phyloP scores from a whole-genome alignment of 2,888 invertebrate species.

The Diarsia mendica region DNA sequence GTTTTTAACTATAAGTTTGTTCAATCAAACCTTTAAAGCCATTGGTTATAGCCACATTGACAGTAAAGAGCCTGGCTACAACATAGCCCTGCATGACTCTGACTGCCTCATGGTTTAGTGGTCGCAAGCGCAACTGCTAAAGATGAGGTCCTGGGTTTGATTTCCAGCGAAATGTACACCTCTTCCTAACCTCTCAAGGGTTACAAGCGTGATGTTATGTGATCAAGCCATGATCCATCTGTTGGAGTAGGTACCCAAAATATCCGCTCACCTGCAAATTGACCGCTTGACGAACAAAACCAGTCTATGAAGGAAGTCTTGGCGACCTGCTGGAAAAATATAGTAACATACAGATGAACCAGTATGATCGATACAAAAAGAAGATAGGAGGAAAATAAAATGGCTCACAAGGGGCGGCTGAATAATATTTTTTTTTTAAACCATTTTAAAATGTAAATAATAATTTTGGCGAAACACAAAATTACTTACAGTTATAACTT shows the following conservation, averaged over 20 bases:
- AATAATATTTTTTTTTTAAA: too few species aligned
- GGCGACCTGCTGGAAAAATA: neutral
- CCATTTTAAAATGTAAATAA: neutral
- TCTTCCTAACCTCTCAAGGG: too few species aligned
- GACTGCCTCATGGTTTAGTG: neutral
- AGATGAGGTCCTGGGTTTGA: too few species aligned
- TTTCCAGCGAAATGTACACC: too few species aligned
- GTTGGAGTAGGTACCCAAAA: neutral
- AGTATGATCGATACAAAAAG: neutral
- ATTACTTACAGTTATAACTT: neutral
- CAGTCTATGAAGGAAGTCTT: neutral
- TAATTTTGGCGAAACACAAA: neutral
- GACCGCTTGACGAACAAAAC: neutral
- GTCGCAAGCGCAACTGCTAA: too few species aligned
- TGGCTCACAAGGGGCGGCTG: too few species aligned
- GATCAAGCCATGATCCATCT: neutral
- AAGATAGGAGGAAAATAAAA: neutral
- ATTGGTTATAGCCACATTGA: neutral
- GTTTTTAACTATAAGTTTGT: constrained; percentile 2
- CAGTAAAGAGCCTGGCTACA: neutral
- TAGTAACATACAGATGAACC: neutral
- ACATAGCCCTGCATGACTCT: neutral
- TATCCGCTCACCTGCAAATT: neutral
- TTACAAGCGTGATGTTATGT: too few species aligned
- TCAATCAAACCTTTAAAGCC: neutral